Evolutionary conservation across 2,888 invertebrate genomes (phyloP), one percentile per base, ranked within the genome.

Genomic region (Papilio elwesi): DNA sequence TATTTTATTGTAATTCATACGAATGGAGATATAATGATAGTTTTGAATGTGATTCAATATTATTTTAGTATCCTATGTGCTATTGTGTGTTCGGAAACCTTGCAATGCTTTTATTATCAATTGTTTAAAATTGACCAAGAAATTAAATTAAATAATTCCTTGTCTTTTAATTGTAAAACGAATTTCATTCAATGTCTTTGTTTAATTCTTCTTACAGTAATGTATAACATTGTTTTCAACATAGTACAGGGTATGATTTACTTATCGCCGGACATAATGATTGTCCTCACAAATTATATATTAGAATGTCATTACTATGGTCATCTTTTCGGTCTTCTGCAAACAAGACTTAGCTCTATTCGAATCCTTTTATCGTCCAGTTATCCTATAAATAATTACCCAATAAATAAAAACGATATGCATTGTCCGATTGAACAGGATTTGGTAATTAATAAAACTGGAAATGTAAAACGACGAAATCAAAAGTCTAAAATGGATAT

Each of bases 41-140:
- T 64, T 64, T 48, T 64, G 9, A 64, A 64, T 13, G 16, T 64
- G 9, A 13, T 49, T 13, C n/a, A 13, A 13, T 64, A 64, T 8
- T 64, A 16, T 9, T 4, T 49, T 0, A 49, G 64, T 64, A 13
- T 49, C 0, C 8, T 64, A 2, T 47, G 48, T 26, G 48, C 64
- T 13, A 49, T 26, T 64, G 16, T n/a, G 13, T 64, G 16, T 48
- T 12, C 16, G 48, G 48, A 64, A 48, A 64, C 48, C 10, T 26
- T 64, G 13, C 5, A 13, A 26, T 26, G 12, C 11, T 64, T 64
- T 16, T 64, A 48, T 26, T 43, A 48, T 11, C 26, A 48, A 26
- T 26, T 64, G 64, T 64, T 26, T 13, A 64, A 64, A 64, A 48
- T 64, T 26, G 64, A 64, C 26, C n/a, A 64, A 26, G 49, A 64